Base-by-base conservation (phyloP, 2,113 vertebrate species). In the Lipophrys pholis region DNA sequence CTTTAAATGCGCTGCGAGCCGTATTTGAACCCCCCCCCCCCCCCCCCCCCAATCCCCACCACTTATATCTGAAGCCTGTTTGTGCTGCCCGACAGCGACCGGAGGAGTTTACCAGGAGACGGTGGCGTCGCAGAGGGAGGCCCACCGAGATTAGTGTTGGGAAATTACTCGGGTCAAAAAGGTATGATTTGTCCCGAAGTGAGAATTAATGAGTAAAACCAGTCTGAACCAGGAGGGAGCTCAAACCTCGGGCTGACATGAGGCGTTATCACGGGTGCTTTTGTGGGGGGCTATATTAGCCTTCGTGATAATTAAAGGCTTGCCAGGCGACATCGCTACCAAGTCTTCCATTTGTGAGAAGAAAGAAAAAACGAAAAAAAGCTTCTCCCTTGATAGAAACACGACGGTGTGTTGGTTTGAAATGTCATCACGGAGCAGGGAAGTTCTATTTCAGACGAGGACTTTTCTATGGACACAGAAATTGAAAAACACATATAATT, bases 21-120 rank as follows among this genome's bases (percentile, higher is more conserved):
- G 51, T 66, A 75, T 90, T 73, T 85, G 73, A 87, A 85, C 69
- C 65, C 56, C 55, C 41, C 14, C 57, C 10, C n/a, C n/a, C n/a
- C n/a, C n/a, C n/a, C n/a, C n/a, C n/a, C n/a, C n/a, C n/a, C n/a
- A n/a, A n/a, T n/a, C n/a, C n/a, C n/a, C n/a, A n/a, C n/a, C n/a
- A n/a, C n/a, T n/a, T n/a, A 30, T 30, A 30, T 62, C 49, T 64
- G 69, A 69, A 71, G 68, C 59, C 49, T 54, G 50, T 73, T 60
- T 69, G 51, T 57, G 61, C 72, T 14, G 21, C 21, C 66, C 7
- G 46, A 30, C 71, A 30, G 7, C 30, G 74, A 83, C 48, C 57
- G 11, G 43, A 60, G 52, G 54, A 64, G 58, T 55, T 60, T 3
- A 36, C 42, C 9, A 17, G 2, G 12, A 55, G 61, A 76, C 67